Evolutionary conservation across 2,888 invertebrate species (phyloP).

Genomic region (Acanthosepion esculentum): DNA sequence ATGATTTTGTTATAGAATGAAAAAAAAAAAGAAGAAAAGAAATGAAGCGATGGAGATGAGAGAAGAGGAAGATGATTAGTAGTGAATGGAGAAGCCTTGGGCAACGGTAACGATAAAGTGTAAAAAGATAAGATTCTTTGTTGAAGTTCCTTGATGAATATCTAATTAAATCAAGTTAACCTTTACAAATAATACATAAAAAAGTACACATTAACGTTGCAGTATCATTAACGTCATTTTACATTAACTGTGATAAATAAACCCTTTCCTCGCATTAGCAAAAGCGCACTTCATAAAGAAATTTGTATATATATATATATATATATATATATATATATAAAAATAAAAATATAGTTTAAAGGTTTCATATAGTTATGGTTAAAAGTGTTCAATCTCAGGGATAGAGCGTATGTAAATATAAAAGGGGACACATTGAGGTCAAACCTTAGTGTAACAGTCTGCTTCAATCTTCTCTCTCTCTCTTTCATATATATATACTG

Average conservation of each 20-base stretch:
- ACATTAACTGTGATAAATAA: not conserved
- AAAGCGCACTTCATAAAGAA: too few species aligned
- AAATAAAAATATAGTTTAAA: too few species aligned
- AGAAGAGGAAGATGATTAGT: not conserved
- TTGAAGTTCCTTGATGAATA: not conserved
- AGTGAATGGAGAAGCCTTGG: not conserved
- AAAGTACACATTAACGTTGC: not conserved
- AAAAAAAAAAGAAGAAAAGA: not conserved
- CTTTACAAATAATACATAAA: not conserved
- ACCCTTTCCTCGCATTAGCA: not conserved
- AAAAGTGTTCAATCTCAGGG: too few species aligned
- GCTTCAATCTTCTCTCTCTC: too few species aligned
- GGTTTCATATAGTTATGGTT: too few species aligned
- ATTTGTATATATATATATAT: too few species aligned
- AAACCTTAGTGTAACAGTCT: too few species aligned
- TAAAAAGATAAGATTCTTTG: not conserved
- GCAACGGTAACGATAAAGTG: not conserved
- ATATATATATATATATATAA: too few species aligned
- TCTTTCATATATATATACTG: rapidly evolving
- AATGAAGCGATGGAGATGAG: not conserved
- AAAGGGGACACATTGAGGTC: too few species aligned
- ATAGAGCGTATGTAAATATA: too few species aligned
- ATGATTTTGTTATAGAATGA: not conserved
- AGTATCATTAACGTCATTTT: not conserved
- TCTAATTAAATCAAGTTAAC: conserved; percentile 2